Evolutionary conservation across 2,113 vertebrate genomes (phyloP), one percentile per base, ranked within the genome.

Genomic region (Myrmecophaga tridactyla): DNA sequence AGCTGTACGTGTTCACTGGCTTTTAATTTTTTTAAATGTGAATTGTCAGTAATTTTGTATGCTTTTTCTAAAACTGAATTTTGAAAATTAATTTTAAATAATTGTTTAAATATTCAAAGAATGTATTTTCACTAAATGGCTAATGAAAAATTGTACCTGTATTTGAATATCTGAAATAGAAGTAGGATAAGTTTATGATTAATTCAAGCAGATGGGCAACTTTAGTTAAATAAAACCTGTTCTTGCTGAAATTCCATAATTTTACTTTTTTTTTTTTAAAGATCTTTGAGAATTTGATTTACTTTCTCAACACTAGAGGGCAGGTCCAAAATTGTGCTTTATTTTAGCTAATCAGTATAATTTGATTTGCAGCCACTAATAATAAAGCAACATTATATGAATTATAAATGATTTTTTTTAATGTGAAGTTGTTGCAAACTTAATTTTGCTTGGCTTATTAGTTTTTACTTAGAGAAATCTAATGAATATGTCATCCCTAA

Each of bases 261-360:
- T 95, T 53, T 63, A 43, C 76, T 94, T 96, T 98, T 77, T 65
- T 89, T 84, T 56, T 70, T 84, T 78, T 78, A 62, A 85, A 90
- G 76, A 94, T 95, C 94, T 92, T 86, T 95, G 89, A 73, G 58
- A 94, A 80, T 97, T 98, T 98, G 80, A 98, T 99, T 98, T 98
- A 95, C 97, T 98, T 98, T 98, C 97, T 98, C 98, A 98, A 98
- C 99, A 97, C 99, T 99, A 99, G 99, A 98, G 98, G 98, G 98
- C 98, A 98, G 98, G 98, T 98, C 98, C 97, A 98, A 98, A 98
- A 96, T 97, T 97, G 88, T 97, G 95, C 97, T 98, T 98, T 97
- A 95, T 97, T 97, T 92, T 62, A 98, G 81, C 96, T 97, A 97
- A 96, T 97, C 97, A 97, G 96, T 97, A 90, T 96, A 93, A 95